Evolutionary conservation across 2,113 vertebrate genomes (phyloP).

Genomic region (Lampris megalopsis): DNA sequence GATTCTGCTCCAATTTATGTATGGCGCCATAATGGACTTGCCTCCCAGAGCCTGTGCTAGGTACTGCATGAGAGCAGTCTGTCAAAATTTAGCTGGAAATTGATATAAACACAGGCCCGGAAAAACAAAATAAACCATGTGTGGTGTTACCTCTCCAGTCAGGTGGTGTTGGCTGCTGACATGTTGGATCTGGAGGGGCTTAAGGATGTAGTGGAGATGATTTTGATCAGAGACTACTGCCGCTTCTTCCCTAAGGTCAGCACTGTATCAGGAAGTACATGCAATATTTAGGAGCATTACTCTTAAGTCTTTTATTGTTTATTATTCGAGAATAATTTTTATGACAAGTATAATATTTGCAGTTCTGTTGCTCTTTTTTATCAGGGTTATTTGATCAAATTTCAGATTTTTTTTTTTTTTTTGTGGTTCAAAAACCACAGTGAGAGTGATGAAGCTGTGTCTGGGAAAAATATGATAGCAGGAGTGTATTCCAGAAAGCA

Average conservation of each 20-base stretch:
- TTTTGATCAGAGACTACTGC: slow-evolving; percentile 94
- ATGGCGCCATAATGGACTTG: slow-evolving; percentile 91
- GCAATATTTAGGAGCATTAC: not conserved
- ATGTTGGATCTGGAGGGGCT: slow-evolving; percentile 95
- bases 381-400: not conserved
- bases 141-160: slow-evolving; percentile 75
- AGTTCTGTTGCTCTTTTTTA: not conserved
- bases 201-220: slow-evolving; percentile 90
- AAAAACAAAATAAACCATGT: slow-evolving; percentile 26
- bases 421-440: not conserved
- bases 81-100: not conserved
- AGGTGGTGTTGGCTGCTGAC: slow-evolving; percentile 89
- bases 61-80: slow-evolving; percentile 71
- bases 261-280: not conserved
- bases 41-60: slow-evolving; percentile 87
- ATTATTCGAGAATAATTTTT: no score
- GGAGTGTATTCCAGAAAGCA: no score
- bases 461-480: not conserved
- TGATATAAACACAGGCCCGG: not conserved
- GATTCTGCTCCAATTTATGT: slow-evolving; percentile 92
- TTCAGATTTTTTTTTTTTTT: no score
- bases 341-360: no score
- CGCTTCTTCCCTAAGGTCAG: slow-evolving; percentile 94
- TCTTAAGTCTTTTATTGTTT: no score
- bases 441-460: not conserved